These are phyloP conservation scores for Gisinianus flammeolus DNA, from an alignment of 2,888 invertebrate genomes.

Conservation along the genomic window DNA sequence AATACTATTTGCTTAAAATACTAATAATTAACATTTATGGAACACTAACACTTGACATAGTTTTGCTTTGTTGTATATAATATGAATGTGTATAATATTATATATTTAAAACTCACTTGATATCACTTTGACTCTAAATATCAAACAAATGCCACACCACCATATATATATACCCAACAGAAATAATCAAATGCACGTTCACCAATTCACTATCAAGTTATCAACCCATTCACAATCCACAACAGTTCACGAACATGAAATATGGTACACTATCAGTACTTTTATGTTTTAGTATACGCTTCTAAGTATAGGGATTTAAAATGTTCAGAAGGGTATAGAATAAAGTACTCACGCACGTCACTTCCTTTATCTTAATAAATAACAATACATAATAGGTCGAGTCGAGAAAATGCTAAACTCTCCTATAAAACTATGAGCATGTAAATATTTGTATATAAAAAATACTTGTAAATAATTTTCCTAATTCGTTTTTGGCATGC, in stretches of 20 bases:
- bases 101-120: not conserved
- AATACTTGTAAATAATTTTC: not conserved
- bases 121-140: not conserved
- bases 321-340: too few species aligned
- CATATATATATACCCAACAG: not conserved
- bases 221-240: not conserved
- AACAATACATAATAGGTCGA: not conserved
- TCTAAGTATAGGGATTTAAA: too few species aligned
- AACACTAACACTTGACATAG: not conserved
- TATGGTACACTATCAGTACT: too few species aligned
- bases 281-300: too few species aligned
- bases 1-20: not conserved
- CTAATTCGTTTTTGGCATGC: slow-evolving; percentile 2
- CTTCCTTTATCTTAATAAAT: not conserved
- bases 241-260: not conserved
- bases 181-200: not conserved
- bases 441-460: not conserved
- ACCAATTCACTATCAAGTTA: not conserved
- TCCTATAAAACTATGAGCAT: slow-evolving; percentile 5
- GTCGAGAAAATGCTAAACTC: too few species aligned
- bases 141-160: not conserved
- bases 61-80: not conserved
- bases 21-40: not conserved
- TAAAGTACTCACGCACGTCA: not conserved
- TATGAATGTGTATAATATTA: too few species aligned